Conservation (phyloP, 2,888 invertebrate genomes). For the Conops quadrifasciatus region DNA sequence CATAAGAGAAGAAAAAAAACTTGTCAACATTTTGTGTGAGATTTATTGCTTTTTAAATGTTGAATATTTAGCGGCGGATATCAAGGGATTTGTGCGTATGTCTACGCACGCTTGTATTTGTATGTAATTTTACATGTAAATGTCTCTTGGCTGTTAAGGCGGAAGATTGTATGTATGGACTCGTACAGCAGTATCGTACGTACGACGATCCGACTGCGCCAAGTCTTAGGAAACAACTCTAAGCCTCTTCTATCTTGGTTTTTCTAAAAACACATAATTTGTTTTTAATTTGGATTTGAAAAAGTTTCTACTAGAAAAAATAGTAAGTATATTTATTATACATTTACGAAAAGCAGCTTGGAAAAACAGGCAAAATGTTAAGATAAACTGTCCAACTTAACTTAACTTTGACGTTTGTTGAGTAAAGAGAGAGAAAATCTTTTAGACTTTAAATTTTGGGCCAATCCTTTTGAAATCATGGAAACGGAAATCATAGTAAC, state of each 20-base stretch:
- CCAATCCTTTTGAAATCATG: too few species aligned
- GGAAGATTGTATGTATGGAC: too few species aligned
- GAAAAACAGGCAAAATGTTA: too few species aligned
- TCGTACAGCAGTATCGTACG: too few species aligned
- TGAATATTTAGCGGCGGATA: conserved; percentile 51
- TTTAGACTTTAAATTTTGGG: too few species aligned
- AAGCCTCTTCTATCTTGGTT: conserved; percentile 53
- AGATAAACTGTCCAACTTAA: background rate
- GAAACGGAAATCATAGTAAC: too few species aligned
- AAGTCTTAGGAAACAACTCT: background rate
- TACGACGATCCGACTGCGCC: conserved; percentile 25
- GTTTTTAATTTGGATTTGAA: conserved; percentile 53
- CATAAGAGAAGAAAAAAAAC: conserved; percentile 17
- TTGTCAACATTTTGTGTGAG: conserved; percentile 55
- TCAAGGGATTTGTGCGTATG: conserved; percentile 5
- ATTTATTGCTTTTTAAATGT: conserved; percentile 61
- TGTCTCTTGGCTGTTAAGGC: conserved; percentile 8
- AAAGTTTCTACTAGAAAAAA: background rate
- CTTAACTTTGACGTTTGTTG: background rate
- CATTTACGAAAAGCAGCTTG: too few species aligned
- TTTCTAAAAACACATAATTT: conserved; percentile 61
- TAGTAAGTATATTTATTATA: too few species aligned
- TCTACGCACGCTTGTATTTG: conserved; percentile 15
- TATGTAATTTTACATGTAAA: conserved; percentile 31
- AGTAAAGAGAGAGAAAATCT: too few species aligned